These are phyloP conservation scores for Torymus texanus DNA, from an alignment of 2,888 invertebrate species.

Conservation along the genomic window DNA sequence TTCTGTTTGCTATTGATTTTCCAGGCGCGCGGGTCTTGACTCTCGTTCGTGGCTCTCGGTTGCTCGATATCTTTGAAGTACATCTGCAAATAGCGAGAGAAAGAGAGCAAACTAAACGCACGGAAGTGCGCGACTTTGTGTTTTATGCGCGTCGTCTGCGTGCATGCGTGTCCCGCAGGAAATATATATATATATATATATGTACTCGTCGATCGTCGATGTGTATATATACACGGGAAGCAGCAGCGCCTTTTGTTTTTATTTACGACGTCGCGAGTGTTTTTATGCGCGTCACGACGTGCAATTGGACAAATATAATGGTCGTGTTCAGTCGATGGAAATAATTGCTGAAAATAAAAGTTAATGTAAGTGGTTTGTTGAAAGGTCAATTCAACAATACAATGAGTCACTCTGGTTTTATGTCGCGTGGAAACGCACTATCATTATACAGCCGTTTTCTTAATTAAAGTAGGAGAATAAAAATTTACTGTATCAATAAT, in stretches of 20 bases:
- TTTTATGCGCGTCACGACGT: background rate
- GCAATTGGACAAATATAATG: conserved; percentile 21
- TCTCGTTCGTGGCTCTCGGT: conserved; percentile 9
- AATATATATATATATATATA: conserved; percentile 57
- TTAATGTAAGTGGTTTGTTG: conserved; percentile 1
- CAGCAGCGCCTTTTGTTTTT: conserved; percentile 52
- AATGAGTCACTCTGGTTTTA: too few relatives aligned
- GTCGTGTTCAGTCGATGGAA: conserved; percentile 3
- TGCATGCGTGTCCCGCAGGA: conserved; percentile 65
- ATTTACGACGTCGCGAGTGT: conserved; percentile 44
- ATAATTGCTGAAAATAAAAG: conserved; percentile 3
- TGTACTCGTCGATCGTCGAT: conserved; percentile 42
- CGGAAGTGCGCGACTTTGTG: conserved; percentile 43
- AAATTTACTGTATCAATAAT: too few relatives aligned
- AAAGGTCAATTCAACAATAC: background rate
- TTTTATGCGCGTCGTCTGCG: background rate
- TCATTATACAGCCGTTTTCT: too few relatives aligned
- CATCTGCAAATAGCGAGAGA: conserved; percentile 63
- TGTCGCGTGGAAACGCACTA: too few relatives aligned
- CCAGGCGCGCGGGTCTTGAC: conserved; percentile 1
- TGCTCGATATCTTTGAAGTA: conserved; percentile 67
- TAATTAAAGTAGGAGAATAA: too few relatives aligned
- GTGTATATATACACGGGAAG: conserved; percentile 9
- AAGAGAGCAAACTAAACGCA: conserved; percentile 50
- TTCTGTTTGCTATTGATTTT: conserved; percentile 33